Conservation (phyloP, 2,113 vertebrate species). For the Urocolius indicus region DNA sequence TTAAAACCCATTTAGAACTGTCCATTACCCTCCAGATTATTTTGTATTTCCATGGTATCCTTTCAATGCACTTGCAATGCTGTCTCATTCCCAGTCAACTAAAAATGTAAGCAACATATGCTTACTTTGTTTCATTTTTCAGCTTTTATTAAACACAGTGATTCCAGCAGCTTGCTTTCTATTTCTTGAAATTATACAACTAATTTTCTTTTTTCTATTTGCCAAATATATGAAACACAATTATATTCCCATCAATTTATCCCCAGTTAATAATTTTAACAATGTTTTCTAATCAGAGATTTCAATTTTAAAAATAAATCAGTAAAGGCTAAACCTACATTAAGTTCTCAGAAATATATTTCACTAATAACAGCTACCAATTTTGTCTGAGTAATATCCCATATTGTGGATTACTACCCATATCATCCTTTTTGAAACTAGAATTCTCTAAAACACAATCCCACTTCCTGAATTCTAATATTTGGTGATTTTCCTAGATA, state of each 20-base stretch:
- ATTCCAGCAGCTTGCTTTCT: neutral
- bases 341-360: neutral
- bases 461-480: neutral
- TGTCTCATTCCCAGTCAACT: neutral
- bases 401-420: neutral
- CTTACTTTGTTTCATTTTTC: neutral
- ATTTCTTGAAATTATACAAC: neutral
- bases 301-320: neutral
- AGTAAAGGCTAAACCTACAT: neutral
- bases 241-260: neutral
- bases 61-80: neutral
- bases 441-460: neutral
- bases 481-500: neutral
- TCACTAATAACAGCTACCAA: neutral
- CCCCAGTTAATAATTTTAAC: neutral
- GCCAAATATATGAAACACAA: neutral
- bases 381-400: neutral
- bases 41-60: neutral
- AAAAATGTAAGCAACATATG: neutral
- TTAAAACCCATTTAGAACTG: constrained; percentile 29
- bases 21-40: constrained; percentile 29
- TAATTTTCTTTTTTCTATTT: neutral
- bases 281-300: neutral
- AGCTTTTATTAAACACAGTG: neutral
- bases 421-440: neutral